A percentile compares a stretch with the other conserved stretches of the same genome.
phyloP scores from a whole-genome alignment of 2,113 vertebrate genomes.

The Semnornis frantzii region DNA sequence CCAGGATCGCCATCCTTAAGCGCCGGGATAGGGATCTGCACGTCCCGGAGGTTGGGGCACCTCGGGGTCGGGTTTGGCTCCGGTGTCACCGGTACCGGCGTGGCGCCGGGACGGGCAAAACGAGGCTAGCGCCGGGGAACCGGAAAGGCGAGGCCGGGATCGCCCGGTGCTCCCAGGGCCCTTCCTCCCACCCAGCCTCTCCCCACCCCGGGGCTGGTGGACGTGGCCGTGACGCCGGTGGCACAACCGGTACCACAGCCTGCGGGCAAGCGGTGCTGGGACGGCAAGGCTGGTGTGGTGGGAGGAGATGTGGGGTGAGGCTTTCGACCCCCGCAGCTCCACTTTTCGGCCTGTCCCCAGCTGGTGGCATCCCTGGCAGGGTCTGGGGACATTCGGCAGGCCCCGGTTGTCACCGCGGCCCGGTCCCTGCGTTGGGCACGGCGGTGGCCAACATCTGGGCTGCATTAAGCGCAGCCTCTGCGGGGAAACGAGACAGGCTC shows the following conservation, averaged over 20 bases:
- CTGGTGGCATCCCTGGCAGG: too few species aligned
- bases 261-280: neutral
- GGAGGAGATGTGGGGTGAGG: fast-evolving
- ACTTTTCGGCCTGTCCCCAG: neutral
- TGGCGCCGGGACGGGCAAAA: conserved; percentile 27
- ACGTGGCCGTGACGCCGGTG: neutral
- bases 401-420: neutral
- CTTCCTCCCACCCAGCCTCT: neutral
- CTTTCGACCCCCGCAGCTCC: neutral
- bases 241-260: neutral
- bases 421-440: neutral
- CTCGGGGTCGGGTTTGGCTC: neutral
- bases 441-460: conserved; percentile 54
- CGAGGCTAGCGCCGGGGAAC: conserved; percentile 8
- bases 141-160: conserved; percentile 53
- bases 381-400: neutral
- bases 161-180: neutral
- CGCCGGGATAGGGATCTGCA: too few species aligned
- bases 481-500: conserved; percentile 20
- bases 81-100: neutral
- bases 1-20: too few species aligned
- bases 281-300: too few species aligned
- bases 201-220: neutral
- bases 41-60: neutral
- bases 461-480: conserved; percentile 44